Percentiles rank a stretch among this genome's conserved stretches.
phyloP scores from a whole-genome alignment of 2,888 invertebrate genomes.

The Melikaiella ostensackeni region DNA sequence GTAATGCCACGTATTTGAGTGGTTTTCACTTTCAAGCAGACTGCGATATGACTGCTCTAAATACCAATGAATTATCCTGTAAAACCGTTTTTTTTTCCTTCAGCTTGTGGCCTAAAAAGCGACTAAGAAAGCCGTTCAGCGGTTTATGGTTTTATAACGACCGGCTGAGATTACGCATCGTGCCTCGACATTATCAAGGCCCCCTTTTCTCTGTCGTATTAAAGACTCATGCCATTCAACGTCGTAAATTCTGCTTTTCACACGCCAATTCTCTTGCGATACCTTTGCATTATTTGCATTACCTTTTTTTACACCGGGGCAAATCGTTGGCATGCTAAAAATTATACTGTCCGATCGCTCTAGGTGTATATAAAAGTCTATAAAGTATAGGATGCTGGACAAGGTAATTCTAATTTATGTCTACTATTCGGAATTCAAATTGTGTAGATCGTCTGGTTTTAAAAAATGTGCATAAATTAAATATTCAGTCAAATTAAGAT shows the following conservation, averaged over 20 bases:
- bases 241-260: slow-evolving; percentile 7
- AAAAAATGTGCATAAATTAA: too few species aligned
- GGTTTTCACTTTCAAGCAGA: slow-evolving; percentile 8
- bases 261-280: not conserved
- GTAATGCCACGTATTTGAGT: slow-evolving; percentile 18
- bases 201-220: not conserved
- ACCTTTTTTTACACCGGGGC: not conserved
- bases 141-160: slow-evolving; percentile 32
- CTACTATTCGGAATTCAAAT: not conserved
- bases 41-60: not conserved
- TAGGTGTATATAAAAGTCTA: not conserved
- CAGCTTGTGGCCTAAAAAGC: not conserved
- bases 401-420: not conserved
- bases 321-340: not conserved
- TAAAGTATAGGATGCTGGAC: not conserved
- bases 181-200: slow-evolving; percentile 4
- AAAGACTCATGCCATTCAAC: not conserved
- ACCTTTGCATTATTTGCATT: not conserved
- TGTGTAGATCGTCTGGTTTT: too few species aligned
- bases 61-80: slow-evolving; percentile 18
- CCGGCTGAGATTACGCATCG: slow-evolving; percentile 27
- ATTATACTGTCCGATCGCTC: not conserved
- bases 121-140: slow-evolving; percentile 27
- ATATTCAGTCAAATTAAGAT: too few species aligned
- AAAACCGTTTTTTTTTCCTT: slow-evolving; percentile 18